Base-by-base conservation (phyloP, 2,888 invertebrate genomes). In the Drosophila kanekoi region DNA sequence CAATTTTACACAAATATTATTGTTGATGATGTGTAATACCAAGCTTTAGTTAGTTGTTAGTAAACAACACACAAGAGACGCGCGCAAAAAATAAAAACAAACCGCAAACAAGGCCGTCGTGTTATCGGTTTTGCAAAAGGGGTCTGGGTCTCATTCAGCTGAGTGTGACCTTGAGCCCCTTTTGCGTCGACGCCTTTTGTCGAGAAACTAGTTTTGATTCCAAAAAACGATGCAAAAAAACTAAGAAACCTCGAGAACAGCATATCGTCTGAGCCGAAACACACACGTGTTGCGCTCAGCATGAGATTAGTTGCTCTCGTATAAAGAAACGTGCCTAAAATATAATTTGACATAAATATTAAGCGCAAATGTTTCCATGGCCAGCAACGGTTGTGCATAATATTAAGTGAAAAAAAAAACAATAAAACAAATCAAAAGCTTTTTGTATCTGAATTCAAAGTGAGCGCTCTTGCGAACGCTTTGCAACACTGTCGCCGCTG, bases 251-350 rank as follows among this genome's bases (percentile, higher is more conserved):
- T 20, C 14, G 9, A 48, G n/a, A n/a, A n/a, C n/a, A n/a, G n/a
- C n/a, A n/a, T n/a, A n/a, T n/a, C n/a, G n/a, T n/a, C n/a, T n/a
- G n/a, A 52, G 35, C 28, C 44, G 28, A 28, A 53, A 47, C 45
- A 44, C 28, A 74, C 87, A 83, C 83, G 83, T 86, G 87, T 81
- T 73, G 76, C 80, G 76, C 86, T 86, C 80, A 67, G 44, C 41
- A 10, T 16, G 48, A 47, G 49, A 54, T 57, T 32, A 33, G 37
- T n/a, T 58, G 64, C 38, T 62, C 23, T 58, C 40, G 56, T 41
- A 62, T 32, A 23, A 4, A 13, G 38, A 68, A 77, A 77, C 77
- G 73, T 77, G 73, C 48, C 57, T 63, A 20, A 64, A 58, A 64
- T 64, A 32, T 13, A 35, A 35, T 64, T 58, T 51, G 33, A 28